A percentile compares a stretch with the other conserved stretches of the same genome.
phyloP scores from a whole-genome alignment of 2,113 vertebrate genomes.

The Pluvialis apricaria region DNA sequence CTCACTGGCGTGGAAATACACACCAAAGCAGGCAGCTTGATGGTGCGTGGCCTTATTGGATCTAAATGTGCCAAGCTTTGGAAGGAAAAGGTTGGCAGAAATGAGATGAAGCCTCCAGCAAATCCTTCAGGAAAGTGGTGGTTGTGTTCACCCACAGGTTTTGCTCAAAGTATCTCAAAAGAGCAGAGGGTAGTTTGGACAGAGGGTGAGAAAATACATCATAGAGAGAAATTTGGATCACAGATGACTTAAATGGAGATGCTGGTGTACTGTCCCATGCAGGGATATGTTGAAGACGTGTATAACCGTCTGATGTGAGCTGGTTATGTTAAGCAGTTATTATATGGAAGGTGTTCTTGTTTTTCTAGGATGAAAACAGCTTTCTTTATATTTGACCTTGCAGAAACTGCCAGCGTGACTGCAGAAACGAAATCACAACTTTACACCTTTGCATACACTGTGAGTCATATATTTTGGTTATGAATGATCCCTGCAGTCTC shows the following conservation, averaged over 20 bases:
- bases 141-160: not conserved
- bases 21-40: not conserved
- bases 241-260: not conserved
- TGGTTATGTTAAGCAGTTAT: not conserved
- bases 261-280: not conserved
- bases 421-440: constrained; percentile 77
- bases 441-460: constrained; percentile 83
- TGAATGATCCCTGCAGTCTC: not conserved
- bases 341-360: not conserved
- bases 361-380: constrained; percentile 92
- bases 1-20: not conserved
- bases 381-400: constrained; percentile 95
- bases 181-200: not conserved
- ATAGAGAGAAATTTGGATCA: not conserved
- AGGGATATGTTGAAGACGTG: not conserved
- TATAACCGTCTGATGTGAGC: not conserved
- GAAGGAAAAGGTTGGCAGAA: not conserved
- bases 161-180: not conserved
- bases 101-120: not conserved
- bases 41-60: not conserved
- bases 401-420: constrained; percentile 75
- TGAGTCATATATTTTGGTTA: constrained; percentile 60
- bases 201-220: not conserved
- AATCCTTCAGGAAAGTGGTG: not conserved
- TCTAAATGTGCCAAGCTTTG: not conserved